Evolutionary conservation across 2,113 vertebrate species (phyloP).

Genomic region (Romanogobio albipinnatus): DNA sequence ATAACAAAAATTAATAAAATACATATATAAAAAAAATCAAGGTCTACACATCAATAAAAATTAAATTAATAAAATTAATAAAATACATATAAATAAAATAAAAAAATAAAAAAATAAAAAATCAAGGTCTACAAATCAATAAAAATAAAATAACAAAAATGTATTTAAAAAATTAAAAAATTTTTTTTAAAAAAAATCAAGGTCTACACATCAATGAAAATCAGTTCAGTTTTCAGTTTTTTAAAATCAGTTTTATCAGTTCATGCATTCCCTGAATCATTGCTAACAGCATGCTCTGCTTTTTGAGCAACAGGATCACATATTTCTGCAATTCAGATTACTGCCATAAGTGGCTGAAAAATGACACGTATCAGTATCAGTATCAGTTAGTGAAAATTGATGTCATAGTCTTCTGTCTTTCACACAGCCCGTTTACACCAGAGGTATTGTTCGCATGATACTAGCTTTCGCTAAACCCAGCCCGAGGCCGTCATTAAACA

Average conservation of each 20-base stretch:
- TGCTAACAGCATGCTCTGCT: background rate
- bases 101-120: background rate
- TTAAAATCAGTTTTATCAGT: too few species aligned
- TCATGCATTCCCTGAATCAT: background rate
- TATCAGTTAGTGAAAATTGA: conserved; percentile 1
- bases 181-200: background rate
- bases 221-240: too few species aligned
- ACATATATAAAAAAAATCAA: background rate
- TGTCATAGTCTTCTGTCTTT: conserved; percentile 13
- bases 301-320: background rate
- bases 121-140: background rate
- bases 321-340: background rate
- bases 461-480: conserved; percentile 33
- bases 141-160: background rate
- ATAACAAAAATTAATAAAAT: too few species aligned
- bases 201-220: background rate
- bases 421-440: background rate
- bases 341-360: background rate
- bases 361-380: conserved; percentile 4
- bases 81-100: background rate
- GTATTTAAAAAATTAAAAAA: background rate
- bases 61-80: background rate
- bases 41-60: background rate
- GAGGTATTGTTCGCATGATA: conserved; percentile 1
- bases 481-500: conserved; percentile 50